Evolutionary conservation across 2,888 invertebrate genomes (phyloP), one percentile per base, ranked within the genome.

Genomic region (Trichopoda pennipes): DNA sequence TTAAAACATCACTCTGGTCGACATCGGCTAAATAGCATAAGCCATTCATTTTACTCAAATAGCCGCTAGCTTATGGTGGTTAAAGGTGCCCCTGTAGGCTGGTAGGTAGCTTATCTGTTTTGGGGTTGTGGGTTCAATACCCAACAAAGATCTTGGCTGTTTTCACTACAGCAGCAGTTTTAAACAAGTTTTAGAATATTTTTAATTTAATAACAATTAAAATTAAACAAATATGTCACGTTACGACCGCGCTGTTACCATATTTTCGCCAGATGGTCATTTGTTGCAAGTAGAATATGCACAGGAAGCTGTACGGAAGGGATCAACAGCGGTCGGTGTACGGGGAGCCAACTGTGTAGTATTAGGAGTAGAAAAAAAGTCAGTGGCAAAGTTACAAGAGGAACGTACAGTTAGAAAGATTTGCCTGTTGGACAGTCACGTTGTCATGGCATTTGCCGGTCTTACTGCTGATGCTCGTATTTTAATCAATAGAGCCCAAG

Each of bases 251-350:
- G 99, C 99, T 88, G 99, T 99, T 89, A 99, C 99, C 83, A 99
- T 99, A 87, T 99, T 99, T 92, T 99, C 99, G 16, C 99, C 99
- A 8, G 99, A 99, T 92, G 99, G 99, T 8, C 99, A 99, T 93
- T 93, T 99, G 86, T 94, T 99, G 87, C 99, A 99, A 93, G 99
- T 99, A 14, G 99, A 99, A 94, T 99, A 99, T 92, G 99, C 99
- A 44, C 99, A 99, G 92, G 99, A 99, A 94, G 99, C 99, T 53
- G 99, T 99, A 44, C 96, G 99, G 86, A 99, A 99, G 92, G 99
- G 99, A 84, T 99, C 99, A n/a, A 99, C 99, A 73, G 99, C 99
- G 90, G 99, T 99, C 84, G 99, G 99, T 77, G 98, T 99, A 3
- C 94, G 98, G 86, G 99, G 99, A 35, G 94, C 94, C 77, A 95